phyloP scores from a whole-genome alignment of 2,797 vertebrate genomes.

The Myotis vivesi region DNA sequence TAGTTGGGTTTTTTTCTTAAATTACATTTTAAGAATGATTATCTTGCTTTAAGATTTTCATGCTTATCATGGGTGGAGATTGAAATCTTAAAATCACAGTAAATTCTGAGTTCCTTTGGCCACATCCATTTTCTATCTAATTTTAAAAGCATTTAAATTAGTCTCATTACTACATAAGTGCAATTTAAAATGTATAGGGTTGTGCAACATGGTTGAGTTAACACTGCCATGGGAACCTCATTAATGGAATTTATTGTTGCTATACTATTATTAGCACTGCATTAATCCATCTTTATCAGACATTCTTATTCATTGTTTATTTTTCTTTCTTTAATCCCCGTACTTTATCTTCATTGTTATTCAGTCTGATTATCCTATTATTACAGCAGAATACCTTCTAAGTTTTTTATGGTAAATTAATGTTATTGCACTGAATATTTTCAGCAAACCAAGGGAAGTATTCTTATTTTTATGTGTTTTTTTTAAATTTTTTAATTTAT shows the following conservation, averaged over 20 bases:
- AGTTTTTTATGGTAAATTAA: background rate
- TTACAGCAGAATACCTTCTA: background rate
- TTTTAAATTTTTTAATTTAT: too few relatives aligned
- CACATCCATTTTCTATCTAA: constrained; percentile 5
- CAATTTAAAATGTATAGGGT: background rate
- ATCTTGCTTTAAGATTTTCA: constrained; percentile 1
- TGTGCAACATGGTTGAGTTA: background rate
- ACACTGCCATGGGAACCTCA: background rate
- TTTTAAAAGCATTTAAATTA: constrained; percentile 22
- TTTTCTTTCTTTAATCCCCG: background rate
- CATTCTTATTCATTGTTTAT: background rate
- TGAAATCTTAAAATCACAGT: constrained; percentile 42
- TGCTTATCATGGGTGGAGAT: background rate
- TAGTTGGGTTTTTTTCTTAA: background rate
- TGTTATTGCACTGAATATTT: background rate
- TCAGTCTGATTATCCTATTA: background rate
- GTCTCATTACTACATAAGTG: background rate
- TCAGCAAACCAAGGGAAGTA: background rate
- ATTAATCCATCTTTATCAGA: background rate
- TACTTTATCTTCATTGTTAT: background rate
- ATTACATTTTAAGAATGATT: background rate
- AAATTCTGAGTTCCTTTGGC: background rate
- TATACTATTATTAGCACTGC: background rate
- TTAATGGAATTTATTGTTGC: background rate
- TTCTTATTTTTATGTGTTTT: background rate